Base-by-base conservation (phyloP, 1,140 invertebrate species). In the Trachymyrmex septentrionalis region DNA sequence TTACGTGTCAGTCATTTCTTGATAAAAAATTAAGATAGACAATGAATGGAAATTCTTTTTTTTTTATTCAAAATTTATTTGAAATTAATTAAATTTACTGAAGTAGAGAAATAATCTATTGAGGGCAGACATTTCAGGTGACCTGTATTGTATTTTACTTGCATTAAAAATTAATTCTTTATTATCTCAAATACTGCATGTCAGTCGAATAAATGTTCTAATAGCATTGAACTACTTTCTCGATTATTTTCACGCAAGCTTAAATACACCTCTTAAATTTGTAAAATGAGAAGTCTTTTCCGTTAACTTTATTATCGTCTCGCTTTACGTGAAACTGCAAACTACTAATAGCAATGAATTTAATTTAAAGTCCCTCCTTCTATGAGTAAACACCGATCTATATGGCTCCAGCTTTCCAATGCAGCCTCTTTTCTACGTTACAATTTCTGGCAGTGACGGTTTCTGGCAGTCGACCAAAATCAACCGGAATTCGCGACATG, bases 331-430 rank as follows among this genome's bases (percentile, higher is more conserved):
- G 76, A 30, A 82, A 76, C 71, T 86, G 63, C 84, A 78, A 91
- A 91, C 77, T 91, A 87, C 91, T 92, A 92, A 90, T 92, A 91
- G 75, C 77, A 86, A 91, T 92, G 71, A 88, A 89, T 93, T 93
- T 93, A 93, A 93, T 93, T 93, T 93, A 92, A 92, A 93, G 93
- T 93, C 87, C 87, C 90, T 87, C 81, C 44, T 80, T 86, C 71
- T 77, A 90, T 88, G 86, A 86, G 82, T 53, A 61, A 67, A 72
- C 80, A 67, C 76, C 80, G 53, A 63, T 38, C 53, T 78, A 48
- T 75, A 72, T 85, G 77, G 24, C 76, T 76, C 63, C 50, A 72
- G 76, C 53, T 84, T 86, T 75, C 89, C 88, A 84, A 88, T 73
- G 73, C 57, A 48, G 73, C 50, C 78, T 87, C 61, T 64, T 87